These are phyloP conservation scores for Sciurus vulgaris DNA, from an alignment of 2,797 vertebrate genomes.

Conservation along the genomic window DNA sequence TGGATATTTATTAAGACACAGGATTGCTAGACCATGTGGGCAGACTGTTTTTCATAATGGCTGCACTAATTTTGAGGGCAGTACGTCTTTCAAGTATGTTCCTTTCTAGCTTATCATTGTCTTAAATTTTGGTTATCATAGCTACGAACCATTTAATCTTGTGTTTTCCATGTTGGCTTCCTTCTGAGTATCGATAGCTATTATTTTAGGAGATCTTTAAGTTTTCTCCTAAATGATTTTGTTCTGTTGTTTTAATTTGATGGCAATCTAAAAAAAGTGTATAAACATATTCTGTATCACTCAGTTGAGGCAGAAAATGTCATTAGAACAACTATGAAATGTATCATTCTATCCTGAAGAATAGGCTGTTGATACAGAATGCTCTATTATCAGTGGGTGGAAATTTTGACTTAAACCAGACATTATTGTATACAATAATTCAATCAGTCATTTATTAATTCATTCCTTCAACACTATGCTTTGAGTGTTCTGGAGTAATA, in stretches of 20 bases:
- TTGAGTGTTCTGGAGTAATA: conserved; percentile 7
- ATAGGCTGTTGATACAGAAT: conserved; percentile 16
- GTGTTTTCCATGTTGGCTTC: not conserved
- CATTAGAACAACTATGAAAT: not conserved
- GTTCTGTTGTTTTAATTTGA: conserved; percentile 29
- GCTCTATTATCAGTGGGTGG: not conserved
- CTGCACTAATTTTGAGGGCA: not conserved
- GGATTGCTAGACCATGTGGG: not conserved
- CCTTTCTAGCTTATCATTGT: not conserved
- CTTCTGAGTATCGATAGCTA: not conserved
- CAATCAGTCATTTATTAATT: not conserved
- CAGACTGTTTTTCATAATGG: not conserved
- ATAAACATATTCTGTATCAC: not conserved
- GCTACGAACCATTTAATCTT: not conserved
- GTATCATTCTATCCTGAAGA: conserved; percentile 22
- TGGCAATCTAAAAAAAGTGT: not conserved
- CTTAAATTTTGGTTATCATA: conserved; percentile 22
- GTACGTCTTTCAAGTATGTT: not conserved
- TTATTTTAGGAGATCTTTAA: not conserved
- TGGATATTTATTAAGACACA: not conserved
- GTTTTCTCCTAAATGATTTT: not conserved
- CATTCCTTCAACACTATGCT: not conserved
- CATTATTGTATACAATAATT: not conserved
- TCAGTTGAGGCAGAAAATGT: not conserved
- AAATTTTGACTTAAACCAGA: not conserved